phyloP scores from a whole-genome alignment of 2,888 invertebrate genomes.

The Galerucella nymphaeae region DNA sequence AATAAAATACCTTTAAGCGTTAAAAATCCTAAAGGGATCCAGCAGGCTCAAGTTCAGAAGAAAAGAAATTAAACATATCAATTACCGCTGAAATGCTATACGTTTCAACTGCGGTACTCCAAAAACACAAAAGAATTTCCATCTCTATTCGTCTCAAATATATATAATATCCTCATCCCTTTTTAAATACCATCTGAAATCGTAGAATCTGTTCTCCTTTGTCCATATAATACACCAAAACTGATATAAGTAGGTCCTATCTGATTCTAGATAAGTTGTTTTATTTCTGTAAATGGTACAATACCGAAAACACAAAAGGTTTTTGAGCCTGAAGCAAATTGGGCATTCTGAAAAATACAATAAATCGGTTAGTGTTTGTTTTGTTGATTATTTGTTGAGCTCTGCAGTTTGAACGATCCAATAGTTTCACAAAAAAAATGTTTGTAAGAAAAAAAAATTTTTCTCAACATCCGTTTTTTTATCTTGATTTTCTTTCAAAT shows the following conservation, averaged over 20 bases:
- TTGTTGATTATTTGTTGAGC: conserved; percentile 15
- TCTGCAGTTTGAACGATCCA: background rate
- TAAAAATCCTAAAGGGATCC: conserved; percentile 21
- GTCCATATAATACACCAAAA: conserved; percentile 39
- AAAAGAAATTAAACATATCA: conserved; percentile 45
- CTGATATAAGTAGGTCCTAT: conserved; percentile 44
- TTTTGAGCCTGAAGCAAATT: conserved; percentile 37
- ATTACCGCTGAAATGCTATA: conserved; percentile 43
- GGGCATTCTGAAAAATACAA: conserved; percentile 28
- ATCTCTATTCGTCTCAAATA: conserved; percentile 14
- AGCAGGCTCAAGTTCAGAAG: conserved; percentile 22
- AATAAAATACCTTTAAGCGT: conserved; percentile 26
- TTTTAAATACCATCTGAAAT: conserved; percentile 39
- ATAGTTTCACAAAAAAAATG: background rate
- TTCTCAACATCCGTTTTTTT: too few relatives aligned
- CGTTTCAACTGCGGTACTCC: conserved; percentile 39
- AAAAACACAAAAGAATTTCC: conserved; percentile 31
- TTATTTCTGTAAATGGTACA: conserved; percentile 46
- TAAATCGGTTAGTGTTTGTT: conserved; percentile 26
- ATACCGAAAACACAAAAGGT: conserved; percentile 41
- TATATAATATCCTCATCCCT: conserved; percentile 17
- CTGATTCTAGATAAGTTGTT: conserved; percentile 45
- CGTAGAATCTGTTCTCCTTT: conserved; percentile 36
- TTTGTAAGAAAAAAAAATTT: background rate
- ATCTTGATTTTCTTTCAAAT: too few relatives aligned